Evolutionary conservation across 2,888 invertebrate genomes (phyloP).

Genomic region (Cephus rjabovi): DNA sequence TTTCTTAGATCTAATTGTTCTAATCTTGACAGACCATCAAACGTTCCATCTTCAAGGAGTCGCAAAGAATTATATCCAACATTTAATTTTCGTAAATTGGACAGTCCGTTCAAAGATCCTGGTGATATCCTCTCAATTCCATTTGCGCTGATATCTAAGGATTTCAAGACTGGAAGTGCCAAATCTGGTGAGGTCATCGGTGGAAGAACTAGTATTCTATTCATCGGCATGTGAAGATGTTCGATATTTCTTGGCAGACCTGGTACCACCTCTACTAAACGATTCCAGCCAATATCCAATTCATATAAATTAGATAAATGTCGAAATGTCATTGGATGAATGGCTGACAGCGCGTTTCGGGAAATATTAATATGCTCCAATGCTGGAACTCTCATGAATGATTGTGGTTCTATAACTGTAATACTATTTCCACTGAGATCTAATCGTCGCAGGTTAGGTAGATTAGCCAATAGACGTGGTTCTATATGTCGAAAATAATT

Average conservation of each 20-base stretch:
- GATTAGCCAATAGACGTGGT: constrained; percentile 77
- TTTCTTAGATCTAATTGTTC: constrained; percentile 81
- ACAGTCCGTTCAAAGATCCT: constrained; percentile 75
- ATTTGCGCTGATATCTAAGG: constrained; percentile 82
- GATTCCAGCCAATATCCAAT: constrained; percentile 81
- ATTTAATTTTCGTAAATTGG: constrained; percentile 77
- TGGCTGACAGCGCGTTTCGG: constrained; percentile 75
- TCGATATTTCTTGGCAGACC: constrained; percentile 83
- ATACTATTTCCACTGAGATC: constrained; percentile 83
- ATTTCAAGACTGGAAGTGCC: constrained; percentile 78
- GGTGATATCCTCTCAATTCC: constrained; percentile 78
- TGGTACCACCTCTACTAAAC: constrained; percentile 79
- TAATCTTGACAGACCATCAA: constrained; percentile 77
- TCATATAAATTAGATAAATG: constrained; percentile 82
- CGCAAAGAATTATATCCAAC: constrained; percentile 80
- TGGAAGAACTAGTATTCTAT: constrained; percentile 78
- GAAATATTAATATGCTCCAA: constrained; percentile 86
- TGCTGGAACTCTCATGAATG: constrained; percentile 78
- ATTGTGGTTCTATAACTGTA: constrained; percentile 77
- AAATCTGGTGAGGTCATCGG: constrained; percentile 75
- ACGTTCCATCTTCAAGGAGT: constrained; percentile 76
- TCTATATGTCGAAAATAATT: constrained; percentile 81
- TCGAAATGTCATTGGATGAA: constrained; percentile 83
- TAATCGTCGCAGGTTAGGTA: constrained; percentile 80
- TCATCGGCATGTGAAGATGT: constrained; percentile 77